These are phyloP conservation scores for Smutsia temminckii DNA, from an alignment of 2,797 vertebrate species.

Conservation along the genomic window DNA sequence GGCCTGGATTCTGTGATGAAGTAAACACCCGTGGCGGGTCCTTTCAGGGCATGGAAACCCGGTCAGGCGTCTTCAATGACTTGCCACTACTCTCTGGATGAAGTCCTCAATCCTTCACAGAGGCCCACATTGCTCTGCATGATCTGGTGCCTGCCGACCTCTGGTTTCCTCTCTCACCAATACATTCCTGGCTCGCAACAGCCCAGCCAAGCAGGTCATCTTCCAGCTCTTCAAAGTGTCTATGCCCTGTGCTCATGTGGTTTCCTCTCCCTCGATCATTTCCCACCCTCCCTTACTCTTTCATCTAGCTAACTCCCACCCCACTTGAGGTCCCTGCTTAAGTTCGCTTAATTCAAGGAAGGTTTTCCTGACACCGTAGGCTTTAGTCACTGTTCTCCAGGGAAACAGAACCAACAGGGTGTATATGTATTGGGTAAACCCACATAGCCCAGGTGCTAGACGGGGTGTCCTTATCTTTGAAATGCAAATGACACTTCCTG, in stretches of 20 bases:
- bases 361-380: neutral
- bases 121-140: neutral
- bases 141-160: neutral
- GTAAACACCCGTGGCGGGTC: neutral
- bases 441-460: too few species aligned
- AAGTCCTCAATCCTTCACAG: neutral
- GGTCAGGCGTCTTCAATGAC: neutral
- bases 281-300: neutral
- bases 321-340: neutral
- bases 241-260: neutral
- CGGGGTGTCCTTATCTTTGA: too few species aligned
- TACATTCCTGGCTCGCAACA: neutral
- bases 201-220: neutral
- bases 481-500: too few species aligned
- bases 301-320: neutral
- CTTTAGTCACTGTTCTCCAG: neutral
- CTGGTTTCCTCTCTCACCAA: neutral
- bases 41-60: neutral
- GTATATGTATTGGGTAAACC: too few species aligned
- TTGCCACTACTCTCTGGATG: neutral
- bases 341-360: neutral
- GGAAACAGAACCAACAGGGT: neutral
- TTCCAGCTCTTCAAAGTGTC: neutral
- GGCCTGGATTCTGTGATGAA: conserved; percentile 22
- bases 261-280: neutral